Evolutionary conservation across 2,888 invertebrate species (phyloP), one percentile per base, ranked within the genome.

Genomic region (Tineola bisselliella): DNA sequence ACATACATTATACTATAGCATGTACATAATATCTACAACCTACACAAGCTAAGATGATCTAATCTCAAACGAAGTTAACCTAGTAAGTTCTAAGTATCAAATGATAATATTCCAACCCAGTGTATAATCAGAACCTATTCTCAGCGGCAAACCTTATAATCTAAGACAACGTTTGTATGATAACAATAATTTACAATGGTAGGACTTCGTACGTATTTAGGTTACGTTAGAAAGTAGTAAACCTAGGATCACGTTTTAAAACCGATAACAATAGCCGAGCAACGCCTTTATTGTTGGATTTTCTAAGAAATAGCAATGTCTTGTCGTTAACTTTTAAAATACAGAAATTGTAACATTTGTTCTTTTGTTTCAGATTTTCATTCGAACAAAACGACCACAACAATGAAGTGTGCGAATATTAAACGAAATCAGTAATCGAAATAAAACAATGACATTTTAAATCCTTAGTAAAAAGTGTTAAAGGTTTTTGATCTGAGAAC

Each of bases 141-240:
- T 58, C 33, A 4, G 58, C 58, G 58, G 58, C 33, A 58, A 15
- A 58, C 33, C 33, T 33, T 58, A 33, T 58, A 58, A 58, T 58
- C 58, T 33, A 30, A 58, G 17, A 33, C 58, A 12, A 30, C 58
- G 8, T 58, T 33, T n/a, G 33, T 58, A 30, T 58, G 58, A 58
- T 58, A 58, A 58, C 58, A 58, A 58, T 58, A 58, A 58, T 58
- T 58, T 58, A 58, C 12, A 58, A 58, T 30, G 8, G 58, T 58
- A 11, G 25, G 19, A 58, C 58, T 58, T 17, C 12, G 31, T 33
- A 6, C 15, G 13, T n/a, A 58, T 33, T 58, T 58, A 13, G 58
- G 58, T 58, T 58, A 58, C 4, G 58, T 33, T 58, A 58, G 58
- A 58, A 58, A 58, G 58, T 58, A 30, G 25, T 25, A 25, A 25